Evolutionary conservation across 2,888 invertebrate genomes (phyloP).

Genomic region (Tromatobia lineatoria): DNA sequence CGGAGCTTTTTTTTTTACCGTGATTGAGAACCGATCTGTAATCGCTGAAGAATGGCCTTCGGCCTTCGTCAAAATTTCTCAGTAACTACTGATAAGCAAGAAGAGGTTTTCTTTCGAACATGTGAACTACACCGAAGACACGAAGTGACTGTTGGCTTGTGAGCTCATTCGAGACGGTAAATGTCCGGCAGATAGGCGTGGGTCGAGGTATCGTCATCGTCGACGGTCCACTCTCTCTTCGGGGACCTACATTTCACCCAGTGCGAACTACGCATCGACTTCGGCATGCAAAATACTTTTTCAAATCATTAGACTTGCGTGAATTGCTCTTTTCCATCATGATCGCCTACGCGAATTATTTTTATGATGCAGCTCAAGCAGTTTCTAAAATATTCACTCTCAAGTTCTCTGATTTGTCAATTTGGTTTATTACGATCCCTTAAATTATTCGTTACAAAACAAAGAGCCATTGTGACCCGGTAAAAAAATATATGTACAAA

Average conservation of each 20-base stretch:
- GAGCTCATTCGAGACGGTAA: slow-evolving; percentile 52
- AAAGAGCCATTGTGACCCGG: not conserved
- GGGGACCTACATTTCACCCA: slow-evolving; percentile 67
- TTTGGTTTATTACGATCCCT: slow-evolving; percentile 38
- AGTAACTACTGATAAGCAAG: slow-evolving; percentile 14
- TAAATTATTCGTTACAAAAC: slow-evolving; percentile 42
- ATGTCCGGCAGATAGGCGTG: slow-evolving; percentile 68
- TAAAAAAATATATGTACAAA: slow-evolving; percentile 64
- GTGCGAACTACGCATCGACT: slow-evolving; percentile 44
- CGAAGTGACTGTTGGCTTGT: slow-evolving; percentile 64
- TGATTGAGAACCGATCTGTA: slow-evolving; percentile 1
- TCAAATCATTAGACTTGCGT: not conserved
- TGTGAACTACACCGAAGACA: slow-evolving; percentile 66
- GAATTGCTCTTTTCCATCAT: not conserved
- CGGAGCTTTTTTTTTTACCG: slow-evolving; percentile 6
- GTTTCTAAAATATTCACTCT: not conserved
- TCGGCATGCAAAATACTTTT: slow-evolving; percentile 48
- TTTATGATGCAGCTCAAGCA: not conserved
- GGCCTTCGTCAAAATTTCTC: slow-evolving; percentile 30
- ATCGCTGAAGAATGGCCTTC: not conserved
- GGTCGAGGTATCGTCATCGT: slow-evolving; percentile 77
- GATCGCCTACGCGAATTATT: not conserved
- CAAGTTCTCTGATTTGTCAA: not conserved
- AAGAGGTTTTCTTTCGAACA: slow-evolving; percentile 36
- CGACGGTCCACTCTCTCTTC: slow-evolving; percentile 75